Percentiles rank a stretch among this genome's conserved stretches.
Conservation (phyloP, 2,797 vertebrate species). For the Takifugu ocellatus region DNA sequence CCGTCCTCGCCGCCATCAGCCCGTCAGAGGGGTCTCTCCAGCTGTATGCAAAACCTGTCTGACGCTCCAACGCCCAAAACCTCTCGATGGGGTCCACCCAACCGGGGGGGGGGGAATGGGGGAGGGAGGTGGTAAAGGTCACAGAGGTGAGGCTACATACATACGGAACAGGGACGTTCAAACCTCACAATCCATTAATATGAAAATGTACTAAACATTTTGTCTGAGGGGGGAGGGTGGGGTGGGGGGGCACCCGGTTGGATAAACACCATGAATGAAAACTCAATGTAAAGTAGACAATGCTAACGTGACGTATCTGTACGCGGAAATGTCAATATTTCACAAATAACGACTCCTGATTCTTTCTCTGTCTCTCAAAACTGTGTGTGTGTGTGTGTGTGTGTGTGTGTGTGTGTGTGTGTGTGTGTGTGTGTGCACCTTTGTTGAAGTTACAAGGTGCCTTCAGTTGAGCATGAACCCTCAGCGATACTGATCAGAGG, state of each 20-base stretch:
- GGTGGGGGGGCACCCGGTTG: no score
- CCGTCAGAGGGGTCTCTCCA: conserved; percentile 35
- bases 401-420: conserved; percentile 7
- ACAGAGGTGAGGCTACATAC: conserved; percentile 38
- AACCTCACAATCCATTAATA: conserved; percentile 16
- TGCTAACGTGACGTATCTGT: no score
- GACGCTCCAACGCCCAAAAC: conserved; percentile 60
- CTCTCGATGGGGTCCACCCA: conserved; percentile 57
- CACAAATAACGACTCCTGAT: no score
- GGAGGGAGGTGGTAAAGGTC: conserved; percentile 44
- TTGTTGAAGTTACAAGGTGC: conserved; percentile 26
- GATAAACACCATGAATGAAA: no score
- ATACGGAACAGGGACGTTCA: conserved; percentile 36
- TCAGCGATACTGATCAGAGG: conserved; percentile 16
- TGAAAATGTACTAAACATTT: background rate
- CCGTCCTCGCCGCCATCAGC: background rate
- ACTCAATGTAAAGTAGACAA: no score
- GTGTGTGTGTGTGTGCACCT: conserved; percentile 19
- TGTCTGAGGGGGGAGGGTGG: no score
- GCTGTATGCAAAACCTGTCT: conserved; percentile 73
- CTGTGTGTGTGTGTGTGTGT: conserved; percentile 1
- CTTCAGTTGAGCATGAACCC: conserved; percentile 37
- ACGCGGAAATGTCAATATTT: no score
- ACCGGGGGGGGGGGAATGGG: conserved; percentile 25
- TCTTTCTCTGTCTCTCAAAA: no score